Percentiles rank a stretch among this genome's conserved stretches.
Evolutionary conservation across 64 coral and sea anemone genomes (phyloP).

Genomic region (Pachyseris speciosa): DNA sequence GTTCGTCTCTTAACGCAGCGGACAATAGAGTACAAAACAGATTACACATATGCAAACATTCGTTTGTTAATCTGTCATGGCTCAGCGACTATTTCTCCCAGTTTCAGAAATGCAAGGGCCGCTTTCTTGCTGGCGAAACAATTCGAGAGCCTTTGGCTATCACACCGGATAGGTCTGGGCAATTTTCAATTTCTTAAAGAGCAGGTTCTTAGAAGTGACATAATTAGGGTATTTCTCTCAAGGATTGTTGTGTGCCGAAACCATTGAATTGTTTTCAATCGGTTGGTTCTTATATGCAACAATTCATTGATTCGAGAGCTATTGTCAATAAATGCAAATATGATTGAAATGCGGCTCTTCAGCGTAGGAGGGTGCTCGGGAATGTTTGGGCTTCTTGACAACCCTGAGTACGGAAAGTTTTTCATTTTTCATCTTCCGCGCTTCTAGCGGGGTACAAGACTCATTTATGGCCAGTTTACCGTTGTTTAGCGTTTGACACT

Average conservation of each 20-base stretch:
- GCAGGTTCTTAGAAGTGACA: neutral
- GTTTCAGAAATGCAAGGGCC: neutral
- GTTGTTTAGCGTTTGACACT: neutral
- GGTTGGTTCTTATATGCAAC: constrained; percentile 2
- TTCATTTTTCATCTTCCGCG: neutral
- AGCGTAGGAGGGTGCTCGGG: constrained; percentile 21
- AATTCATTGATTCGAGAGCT: constrained; percentile 46
- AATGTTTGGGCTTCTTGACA: constrained; percentile 18
- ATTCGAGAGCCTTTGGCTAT: neutral
- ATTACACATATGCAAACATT: constrained; percentile 49
- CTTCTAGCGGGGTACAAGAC: neutral
- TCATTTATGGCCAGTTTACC: neutral
- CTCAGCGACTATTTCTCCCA: neutral
- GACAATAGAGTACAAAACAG: constrained; percentile 50
- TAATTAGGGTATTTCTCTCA: constrained; percentile 8
- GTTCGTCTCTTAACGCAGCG: constrained; percentile 14
- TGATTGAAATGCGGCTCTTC: constrained; percentile 19
- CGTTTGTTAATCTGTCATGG: constrained; percentile 44
- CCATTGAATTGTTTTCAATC: constrained; percentile 35
- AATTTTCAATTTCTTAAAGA: neutral
- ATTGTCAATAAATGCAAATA: constrained; percentile 60
- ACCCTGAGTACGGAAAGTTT: neutral
- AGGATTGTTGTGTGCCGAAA: neutral
- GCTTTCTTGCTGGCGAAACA: neutral
- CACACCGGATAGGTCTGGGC: neutral